Percentiles rank a stretch among this genome's conserved stretches.
Conservation (phyloP, 2,888 invertebrate species). For the Protophormia terraenovae region DNA sequence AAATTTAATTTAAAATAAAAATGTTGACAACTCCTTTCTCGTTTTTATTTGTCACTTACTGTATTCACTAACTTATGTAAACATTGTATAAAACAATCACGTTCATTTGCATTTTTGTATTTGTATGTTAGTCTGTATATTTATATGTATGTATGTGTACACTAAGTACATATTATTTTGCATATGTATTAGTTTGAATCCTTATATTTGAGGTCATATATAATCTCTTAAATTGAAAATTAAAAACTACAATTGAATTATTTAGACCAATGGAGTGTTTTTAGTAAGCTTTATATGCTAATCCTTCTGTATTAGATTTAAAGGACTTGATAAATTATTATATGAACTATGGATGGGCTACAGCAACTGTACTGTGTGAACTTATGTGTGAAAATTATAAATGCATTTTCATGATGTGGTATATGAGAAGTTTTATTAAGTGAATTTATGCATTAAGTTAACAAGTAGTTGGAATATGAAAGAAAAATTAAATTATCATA, state of each 20-base stretch:
- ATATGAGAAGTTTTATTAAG: background rate
- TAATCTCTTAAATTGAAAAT: slow-evolving; percentile 66
- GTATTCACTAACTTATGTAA: background rate
- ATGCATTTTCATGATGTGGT: slow-evolving; percentile 3
- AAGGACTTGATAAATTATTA: slow-evolving; percentile 58
- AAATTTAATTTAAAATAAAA: too few species aligned
- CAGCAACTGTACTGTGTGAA: background rate
- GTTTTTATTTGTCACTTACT: background rate
- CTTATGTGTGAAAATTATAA: background rate
- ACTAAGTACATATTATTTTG: background rate
- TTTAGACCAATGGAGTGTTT: slow-evolving; percentile 52
- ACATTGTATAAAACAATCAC: background rate
- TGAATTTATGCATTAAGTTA: background rate
- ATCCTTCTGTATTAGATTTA: slow-evolving; percentile 55
- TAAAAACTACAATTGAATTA: slow-evolving; percentile 66
- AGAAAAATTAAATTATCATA: too few species aligned
- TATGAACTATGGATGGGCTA: background rate
- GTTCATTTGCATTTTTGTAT: background rate
- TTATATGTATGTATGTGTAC: background rate
- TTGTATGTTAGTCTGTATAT: background rate
- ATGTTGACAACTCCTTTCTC: background rate
- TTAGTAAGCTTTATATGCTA: slow-evolving; percentile 53
- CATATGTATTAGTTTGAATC: slow-evolving; percentile 36
- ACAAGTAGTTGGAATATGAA: background rate
- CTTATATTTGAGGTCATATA: slow-evolving; percentile 53